These are phyloP conservation scores for Hippocampus mohnikei DNA, from an alignment of 2,113 vertebrate genomes.

Conservation along the genomic window DNA sequence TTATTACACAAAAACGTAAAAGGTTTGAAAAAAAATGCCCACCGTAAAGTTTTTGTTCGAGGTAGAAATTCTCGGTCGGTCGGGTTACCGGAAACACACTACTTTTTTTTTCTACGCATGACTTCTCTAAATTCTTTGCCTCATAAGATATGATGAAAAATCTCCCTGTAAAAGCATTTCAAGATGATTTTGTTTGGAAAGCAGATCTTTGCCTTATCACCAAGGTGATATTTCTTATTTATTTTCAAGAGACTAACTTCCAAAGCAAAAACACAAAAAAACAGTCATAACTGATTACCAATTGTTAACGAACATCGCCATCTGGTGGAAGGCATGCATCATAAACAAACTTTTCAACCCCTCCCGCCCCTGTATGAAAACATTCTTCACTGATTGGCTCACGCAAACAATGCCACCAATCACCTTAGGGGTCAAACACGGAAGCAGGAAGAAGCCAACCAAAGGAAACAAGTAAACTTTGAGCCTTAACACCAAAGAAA, in stretches of 20 bases:
- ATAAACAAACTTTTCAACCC: conserved; percentile 13
- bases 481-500: neutral
- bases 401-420: conserved; percentile 26
- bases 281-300: neutral
- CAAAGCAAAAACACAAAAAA: neutral
- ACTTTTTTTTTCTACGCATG: too few species aligned
- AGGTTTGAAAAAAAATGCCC: too few species aligned
- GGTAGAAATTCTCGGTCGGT: too few species aligned
- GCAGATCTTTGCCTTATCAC: neutral
- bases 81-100: too few species aligned
- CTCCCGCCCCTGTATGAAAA: neutral
- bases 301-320: conserved; percentile 56
- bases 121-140: too few species aligned
- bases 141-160: neutral
- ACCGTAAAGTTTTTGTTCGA: too few species aligned
- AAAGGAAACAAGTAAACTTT: conserved; percentile 50
- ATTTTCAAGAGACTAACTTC: neutral
- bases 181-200: neutral
- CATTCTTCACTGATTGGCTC: conserved; percentile 24
- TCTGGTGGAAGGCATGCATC: conserved; percentile 48
- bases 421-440: conserved; percentile 1
- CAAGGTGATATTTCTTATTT: neutral
- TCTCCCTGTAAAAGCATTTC: neutral
- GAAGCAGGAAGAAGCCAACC: conserved; percentile 28
- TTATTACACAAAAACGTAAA: too few species aligned